These are phyloP conservation scores for Hypanus sabinus DNA, from an alignment of 2,113 vertebrate genomes.

Conservation along the genomic window DNA sequence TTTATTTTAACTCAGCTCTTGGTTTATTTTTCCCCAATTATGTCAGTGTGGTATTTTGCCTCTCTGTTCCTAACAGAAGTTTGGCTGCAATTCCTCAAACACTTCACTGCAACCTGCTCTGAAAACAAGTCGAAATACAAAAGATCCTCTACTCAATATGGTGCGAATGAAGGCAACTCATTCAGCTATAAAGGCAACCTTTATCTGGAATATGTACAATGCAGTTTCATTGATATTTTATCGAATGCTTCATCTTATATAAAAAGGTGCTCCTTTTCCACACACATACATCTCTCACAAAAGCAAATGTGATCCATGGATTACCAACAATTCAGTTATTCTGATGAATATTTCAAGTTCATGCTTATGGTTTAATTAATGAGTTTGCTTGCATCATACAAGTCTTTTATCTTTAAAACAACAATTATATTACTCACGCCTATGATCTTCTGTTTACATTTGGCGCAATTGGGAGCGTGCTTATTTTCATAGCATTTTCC, in stretches of 20 bases:
- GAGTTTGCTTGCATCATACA: not conserved
- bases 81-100: not conserved
- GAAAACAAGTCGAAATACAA: not conserved
- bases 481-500: constrained; percentile 84
- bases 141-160: not conserved
- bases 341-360: not conserved
- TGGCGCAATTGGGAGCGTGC: constrained; percentile 85
- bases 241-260: too few relatives aligned
- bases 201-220: not conserved
- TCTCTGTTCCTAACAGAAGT: not conserved
- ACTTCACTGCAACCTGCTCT: not conserved
- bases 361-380: not conserved
- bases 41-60: not conserved
- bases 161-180: not conserved
- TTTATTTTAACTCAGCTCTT: not conserved
- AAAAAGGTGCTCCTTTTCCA: not conserved
- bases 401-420: not conserved
- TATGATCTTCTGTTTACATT: constrained; percentile 94
- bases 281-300: not conserved
- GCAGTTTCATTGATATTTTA: not conserved
- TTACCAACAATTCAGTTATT: too few relatives aligned
- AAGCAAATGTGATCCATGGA: not conserved
- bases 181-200: not conserved
- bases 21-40: not conserved
- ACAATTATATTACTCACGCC: constrained; percentile 64